Evolutionary conservation across 2,797 vertebrate genomes (phyloP).

Genomic region (Phaenicophaeus curvirostris): DNA sequence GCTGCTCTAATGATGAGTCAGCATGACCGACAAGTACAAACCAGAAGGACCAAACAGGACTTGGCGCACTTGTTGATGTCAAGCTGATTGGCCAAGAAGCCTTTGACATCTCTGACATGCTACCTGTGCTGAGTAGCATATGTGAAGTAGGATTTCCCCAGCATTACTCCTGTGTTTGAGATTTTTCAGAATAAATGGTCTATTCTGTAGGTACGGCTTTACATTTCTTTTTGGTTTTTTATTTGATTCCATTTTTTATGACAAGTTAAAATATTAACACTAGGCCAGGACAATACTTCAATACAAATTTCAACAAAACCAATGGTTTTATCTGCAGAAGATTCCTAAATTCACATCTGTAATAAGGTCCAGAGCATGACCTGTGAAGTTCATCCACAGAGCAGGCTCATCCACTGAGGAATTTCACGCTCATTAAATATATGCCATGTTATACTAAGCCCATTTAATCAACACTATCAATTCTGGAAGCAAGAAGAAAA

Average conservation of each 20-base stretch:
- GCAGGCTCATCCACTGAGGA: background rate
- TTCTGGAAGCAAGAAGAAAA: background rate
- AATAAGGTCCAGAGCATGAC: background rate
- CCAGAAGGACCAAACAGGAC: background rate
- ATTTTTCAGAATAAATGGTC: background rate
- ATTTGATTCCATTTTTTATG: background rate
- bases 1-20: background rate
- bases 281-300: background rate
- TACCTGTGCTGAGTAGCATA: background rate
- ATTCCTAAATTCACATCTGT: background rate
- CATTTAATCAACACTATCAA: conserved; percentile 34
- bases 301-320: background rate
- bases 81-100: background rate
- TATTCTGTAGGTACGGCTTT: background rate
- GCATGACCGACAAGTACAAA: background rate
- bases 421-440: conserved; percentile 25
- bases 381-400: background rate
- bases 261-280: background rate
- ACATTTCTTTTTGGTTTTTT: background rate
- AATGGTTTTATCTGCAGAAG: background rate
- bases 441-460: conserved; percentile 24
- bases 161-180: background rate
- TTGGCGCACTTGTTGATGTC: background rate
- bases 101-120: background rate
- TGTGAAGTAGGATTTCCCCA: background rate